Evolutionary conservation across 2,888 invertebrate genomes (phyloP), one percentile per base, ranked within the genome.

Genomic region (Sarcophaga variegata): DNA sequence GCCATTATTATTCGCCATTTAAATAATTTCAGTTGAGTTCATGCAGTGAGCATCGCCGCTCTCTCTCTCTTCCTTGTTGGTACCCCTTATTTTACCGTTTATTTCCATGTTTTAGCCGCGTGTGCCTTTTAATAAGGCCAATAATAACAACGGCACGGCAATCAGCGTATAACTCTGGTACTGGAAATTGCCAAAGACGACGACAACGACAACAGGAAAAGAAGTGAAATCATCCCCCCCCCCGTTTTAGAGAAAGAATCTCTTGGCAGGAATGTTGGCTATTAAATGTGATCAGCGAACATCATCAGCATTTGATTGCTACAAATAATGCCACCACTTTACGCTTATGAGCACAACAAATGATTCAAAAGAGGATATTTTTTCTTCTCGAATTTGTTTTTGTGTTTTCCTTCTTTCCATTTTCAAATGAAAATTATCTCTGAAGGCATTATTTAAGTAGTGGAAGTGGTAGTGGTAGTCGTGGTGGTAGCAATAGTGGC

Each of bases 1-100:
- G 91, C 92, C 92, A 92, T 92, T 92, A 92, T 92, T 92, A 92
- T 92, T 90, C 92, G 92, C 92, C 92, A 92, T 92, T 92, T 92
- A 92, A 92, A 92, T 92, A 92, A 91, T 92, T 91, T 90, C 90
- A 82, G 80, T 91, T 90, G 90, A 82, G 75, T 81, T 90, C 91
- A 90, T 89, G 90, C 90, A 89, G 91, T 59, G 90, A 78, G 12
- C 78, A 81, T 79, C 62, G 49, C 72, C 85, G 88, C 45, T 25
- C 12, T 54, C 20, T 20, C 20, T 76, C 12, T 27, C 20, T 63
- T n/a, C 45, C 22, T 74, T 59, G 60, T 20, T 59, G 64, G 59
- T 71, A 22, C 64, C 66, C 45, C 70, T 27, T 67, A 67, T 67
- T 37, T 66, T 66, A 62, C 37, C 37, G 37, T 37, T 37, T 37